Conservation (phyloP, 2,113 vertebrate species). For the Gobio gobio region DNA sequence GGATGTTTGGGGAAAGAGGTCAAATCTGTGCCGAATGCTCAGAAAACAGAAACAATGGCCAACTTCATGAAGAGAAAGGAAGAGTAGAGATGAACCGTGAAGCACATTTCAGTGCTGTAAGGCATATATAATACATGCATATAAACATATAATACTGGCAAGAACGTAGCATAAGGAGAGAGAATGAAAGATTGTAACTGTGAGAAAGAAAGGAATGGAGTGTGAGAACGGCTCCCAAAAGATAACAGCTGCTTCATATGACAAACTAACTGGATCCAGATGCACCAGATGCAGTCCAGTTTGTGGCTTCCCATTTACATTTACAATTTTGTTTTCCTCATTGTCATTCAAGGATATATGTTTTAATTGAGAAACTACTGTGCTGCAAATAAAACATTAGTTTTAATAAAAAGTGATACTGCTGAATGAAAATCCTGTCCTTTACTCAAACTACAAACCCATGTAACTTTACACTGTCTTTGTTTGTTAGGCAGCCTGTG, state of each 20-base stretch:
- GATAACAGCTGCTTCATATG: slow-evolving; percentile 44
- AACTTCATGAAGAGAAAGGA: neutral
- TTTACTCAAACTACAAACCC: no score
- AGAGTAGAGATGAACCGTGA: neutral
- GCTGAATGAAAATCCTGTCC: no score
- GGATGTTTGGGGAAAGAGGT: slow-evolving; percentile 17
- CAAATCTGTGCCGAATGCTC: neutral
- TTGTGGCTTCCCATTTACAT: neutral
- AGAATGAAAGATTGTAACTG: neutral
- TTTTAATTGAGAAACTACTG: no score
- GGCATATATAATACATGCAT: no score
- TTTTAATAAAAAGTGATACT: no score
- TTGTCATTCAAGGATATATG: neutral
- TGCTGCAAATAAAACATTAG: no score
- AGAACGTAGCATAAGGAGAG: neutral
- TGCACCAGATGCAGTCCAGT: neutral
- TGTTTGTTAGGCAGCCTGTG: no score
- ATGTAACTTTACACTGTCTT: no score
- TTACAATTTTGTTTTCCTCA: neutral
- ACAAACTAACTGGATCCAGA: neutral
- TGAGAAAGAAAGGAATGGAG: neutral
- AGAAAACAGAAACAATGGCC: neutral
- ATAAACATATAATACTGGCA: no score
- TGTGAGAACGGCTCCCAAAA: neutral
- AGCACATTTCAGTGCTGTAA: neutral